Percentiles rank a stretch among this genome's conserved stretches.
These are phyloP conservation scores for Eutrigla gurnardus DNA, from an alignment of 2,797 vertebrate species.

Conservation along the genomic window DNA sequence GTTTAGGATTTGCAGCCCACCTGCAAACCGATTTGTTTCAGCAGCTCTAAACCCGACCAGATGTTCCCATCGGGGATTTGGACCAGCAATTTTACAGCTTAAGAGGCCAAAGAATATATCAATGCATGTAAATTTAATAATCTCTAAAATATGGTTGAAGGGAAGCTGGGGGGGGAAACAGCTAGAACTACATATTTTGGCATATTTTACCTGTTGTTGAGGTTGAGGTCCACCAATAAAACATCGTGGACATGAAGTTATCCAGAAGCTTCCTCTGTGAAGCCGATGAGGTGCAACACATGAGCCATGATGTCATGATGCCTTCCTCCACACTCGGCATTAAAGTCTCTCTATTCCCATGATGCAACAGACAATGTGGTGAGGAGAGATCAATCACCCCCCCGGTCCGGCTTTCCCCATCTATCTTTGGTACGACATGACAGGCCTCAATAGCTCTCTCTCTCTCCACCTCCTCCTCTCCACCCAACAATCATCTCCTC, in stretches of 20 bases:
- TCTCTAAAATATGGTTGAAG: not conserved
- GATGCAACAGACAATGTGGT: conserved; percentile 59
- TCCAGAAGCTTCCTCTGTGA: not conserved
- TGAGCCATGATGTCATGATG: conserved; percentile 26
- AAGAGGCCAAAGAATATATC: not conserved
- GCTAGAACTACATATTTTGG: not conserved
- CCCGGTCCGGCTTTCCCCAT: conserved; percentile 27
- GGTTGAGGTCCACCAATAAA: not conserved
- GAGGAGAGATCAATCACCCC: conserved; percentile 62
- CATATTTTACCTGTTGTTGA: not conserved
- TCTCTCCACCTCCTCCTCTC: conserved; percentile 56
- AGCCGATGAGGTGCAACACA: conserved; percentile 17
- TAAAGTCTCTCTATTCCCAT: conserved; percentile 56
- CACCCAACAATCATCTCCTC: conserved; percentile 75
- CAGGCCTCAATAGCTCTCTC: conserved; percentile 57
- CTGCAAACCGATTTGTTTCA: not conserved
- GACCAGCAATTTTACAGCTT: not conserved
- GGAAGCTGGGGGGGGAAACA: not conserved
- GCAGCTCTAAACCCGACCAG: not conserved
- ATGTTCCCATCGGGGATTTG: not conserved
- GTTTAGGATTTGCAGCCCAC: not conserved
- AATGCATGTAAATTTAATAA: conserved; percentile 5
- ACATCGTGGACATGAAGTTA: not conserved
- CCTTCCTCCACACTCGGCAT: conserved; percentile 37
- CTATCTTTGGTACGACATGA: conserved; percentile 55